A percentile compares a stretch with the other conserved stretches of the same genome.
phyloP scores from a whole-genome alignment of 1,140 invertebrate genomes.

The Venustaconcha ellipsiformis region DNA sequence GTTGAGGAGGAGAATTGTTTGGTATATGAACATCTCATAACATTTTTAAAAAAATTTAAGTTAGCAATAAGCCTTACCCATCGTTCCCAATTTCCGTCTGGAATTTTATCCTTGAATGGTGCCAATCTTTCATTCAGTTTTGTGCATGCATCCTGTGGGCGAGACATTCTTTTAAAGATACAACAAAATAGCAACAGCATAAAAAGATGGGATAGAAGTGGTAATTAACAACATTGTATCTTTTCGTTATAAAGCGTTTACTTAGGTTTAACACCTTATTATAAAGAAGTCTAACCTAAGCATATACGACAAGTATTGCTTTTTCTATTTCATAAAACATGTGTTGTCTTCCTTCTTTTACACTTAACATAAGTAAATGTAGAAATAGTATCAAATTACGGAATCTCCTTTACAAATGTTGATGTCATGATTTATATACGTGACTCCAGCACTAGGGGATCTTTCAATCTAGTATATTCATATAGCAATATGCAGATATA shows the following conservation, averaged over 20 bases:
- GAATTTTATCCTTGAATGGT: slow-evolving; percentile 82
- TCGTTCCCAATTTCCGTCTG: slow-evolving; percentile 84
- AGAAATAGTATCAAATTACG: no score
- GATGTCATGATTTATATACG: no score
- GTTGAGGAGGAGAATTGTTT: no score
- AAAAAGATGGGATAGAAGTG: not conserved
- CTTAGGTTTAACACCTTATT: not conserved
- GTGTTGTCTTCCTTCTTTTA: no score
- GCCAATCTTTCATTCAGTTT: slow-evolving; percentile 81
- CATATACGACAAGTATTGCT: not conserved
- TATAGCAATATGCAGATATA: no score
- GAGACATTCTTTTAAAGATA: slow-evolving; percentile 2
- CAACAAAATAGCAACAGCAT: not conserved
- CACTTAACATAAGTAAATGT: no score
- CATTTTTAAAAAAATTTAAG: no score
- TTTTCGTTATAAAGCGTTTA: not conserved
- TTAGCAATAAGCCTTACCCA: slow-evolving; percentile 76
- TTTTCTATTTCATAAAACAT: not conserved
- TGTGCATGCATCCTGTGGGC: slow-evolving; percentile 82
- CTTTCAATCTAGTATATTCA: no score
- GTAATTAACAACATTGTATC: not conserved
- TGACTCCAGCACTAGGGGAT: no score
- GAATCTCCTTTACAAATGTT: no score
- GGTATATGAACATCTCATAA: no score
- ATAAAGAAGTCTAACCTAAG: not conserved